phyloP scores from a whole-genome alignment of 2,888 invertebrate genomes.

The Gastracanthus pulcherrimus region DNA sequence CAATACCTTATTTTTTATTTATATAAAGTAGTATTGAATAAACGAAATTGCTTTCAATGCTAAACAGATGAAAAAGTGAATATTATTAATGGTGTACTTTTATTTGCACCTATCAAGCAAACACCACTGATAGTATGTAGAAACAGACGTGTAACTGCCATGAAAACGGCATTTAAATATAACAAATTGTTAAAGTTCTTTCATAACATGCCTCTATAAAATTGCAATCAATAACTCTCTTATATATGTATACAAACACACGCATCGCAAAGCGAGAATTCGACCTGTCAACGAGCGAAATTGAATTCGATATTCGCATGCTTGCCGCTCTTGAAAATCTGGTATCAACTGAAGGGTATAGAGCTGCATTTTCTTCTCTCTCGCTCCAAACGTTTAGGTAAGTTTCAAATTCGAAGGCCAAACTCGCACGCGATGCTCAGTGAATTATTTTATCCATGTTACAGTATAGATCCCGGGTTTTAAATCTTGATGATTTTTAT shows the following conservation, averaged over 20 bases:
- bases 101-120: not conserved
- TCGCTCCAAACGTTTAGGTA: too few species aligned
- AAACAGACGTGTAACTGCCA: too few species aligned
- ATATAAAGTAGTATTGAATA: too few species aligned
- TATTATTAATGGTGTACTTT: too few species aligned
- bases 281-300: slow-evolving; percentile 20
- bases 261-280: too few species aligned
- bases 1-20: too few species aligned
- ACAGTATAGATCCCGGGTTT: not conserved
- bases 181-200: slow-evolving; percentile 37
- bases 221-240: slow-evolving; percentile 42
- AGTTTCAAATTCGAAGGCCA: slow-evolving; percentile 32
- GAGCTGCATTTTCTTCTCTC: too few species aligned
- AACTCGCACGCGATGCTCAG: not conserved
- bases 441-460: slow-evolving; percentile 18
- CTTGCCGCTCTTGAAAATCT: slow-evolving; percentile 36
- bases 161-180: slow-evolving; percentile 28
- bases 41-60: too few species aligned
- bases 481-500: not conserved
- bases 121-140: too few species aligned
- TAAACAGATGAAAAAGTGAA: too few species aligned
- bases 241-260: too few species aligned
- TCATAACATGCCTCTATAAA: slow-evolving; percentile 38
- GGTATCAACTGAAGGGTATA: slow-evolving; percentile 53
- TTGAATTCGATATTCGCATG: slow-evolving; percentile 5